A percentile compares a stretch with the other conserved stretches of the same genome.
Evolutionary conservation across 2,113 vertebrate species (phyloP).

Genomic region (Dolichallabes microphthalmus): DNA sequence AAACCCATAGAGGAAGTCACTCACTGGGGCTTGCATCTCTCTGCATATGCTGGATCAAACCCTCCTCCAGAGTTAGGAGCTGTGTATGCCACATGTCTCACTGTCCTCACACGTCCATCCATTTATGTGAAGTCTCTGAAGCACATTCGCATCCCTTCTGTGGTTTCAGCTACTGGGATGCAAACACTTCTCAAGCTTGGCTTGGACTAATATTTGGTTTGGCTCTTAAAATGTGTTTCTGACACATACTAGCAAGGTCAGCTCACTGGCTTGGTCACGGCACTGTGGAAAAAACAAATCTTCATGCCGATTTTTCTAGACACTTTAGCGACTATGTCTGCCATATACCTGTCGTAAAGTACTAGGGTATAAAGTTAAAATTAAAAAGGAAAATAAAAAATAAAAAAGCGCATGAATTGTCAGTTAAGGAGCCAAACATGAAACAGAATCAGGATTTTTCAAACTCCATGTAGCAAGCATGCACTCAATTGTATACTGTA

Average conservation of each 20-base stretch:
- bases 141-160: slow-evolving; percentile 30
- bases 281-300: slow-evolving; percentile 10
- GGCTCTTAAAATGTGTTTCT: slow-evolving; percentile 10
- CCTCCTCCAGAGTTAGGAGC: slow-evolving; percentile 27
- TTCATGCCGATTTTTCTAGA: slow-evolving; percentile 7
- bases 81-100: slow-evolving; percentile 46
- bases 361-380: neutral
- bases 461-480: neutral
- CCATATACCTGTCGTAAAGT: neutral
- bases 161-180: slow-evolving; percentile 36
- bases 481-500: neutral
- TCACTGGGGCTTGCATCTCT: slow-evolving; percentile 14
- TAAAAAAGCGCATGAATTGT: neutral
- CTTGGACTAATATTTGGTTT: slow-evolving; percentile 9
- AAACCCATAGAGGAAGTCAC: slow-evolving; percentile 55
- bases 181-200: neutral
- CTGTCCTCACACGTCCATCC: slow-evolving; percentile 37
- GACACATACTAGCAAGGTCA: slow-evolving; percentile 23
- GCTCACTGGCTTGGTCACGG: neutral
- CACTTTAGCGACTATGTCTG: neutral
- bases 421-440: no score
- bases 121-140: slow-evolving; percentile 35
- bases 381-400: neutral
- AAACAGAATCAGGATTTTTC: neutral
- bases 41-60: slow-evolving; percentile 48